phyloP scores from a whole-genome alignment of 2,113 vertebrate species.

The Spea multiplicata region DNA sequence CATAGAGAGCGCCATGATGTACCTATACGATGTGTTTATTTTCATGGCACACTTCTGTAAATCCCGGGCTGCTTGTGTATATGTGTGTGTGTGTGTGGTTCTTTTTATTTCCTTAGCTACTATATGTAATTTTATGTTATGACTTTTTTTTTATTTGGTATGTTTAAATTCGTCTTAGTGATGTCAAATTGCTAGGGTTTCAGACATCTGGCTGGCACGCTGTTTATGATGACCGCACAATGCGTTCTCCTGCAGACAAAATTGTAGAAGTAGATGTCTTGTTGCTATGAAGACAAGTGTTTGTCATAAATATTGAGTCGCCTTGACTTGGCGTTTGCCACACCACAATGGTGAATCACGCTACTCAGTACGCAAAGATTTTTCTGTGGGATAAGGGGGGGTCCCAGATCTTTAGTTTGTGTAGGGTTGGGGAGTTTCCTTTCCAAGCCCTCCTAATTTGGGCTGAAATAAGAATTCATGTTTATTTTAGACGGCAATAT shows the following conservation, averaged over 20 bases:
- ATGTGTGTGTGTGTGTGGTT: no score
- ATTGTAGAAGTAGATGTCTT: not conserved
- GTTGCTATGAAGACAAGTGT: not conserved
- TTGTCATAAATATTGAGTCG: slow-evolving; percentile 24
- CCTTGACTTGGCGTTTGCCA: not conserved
- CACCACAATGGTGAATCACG: not conserved
- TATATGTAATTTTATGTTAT: not conserved
- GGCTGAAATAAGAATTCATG: not conserved
- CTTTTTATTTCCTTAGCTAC: not conserved
- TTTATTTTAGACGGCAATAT: slow-evolving; percentile 36
- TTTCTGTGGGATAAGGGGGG: not conserved
- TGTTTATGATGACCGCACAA: no score
- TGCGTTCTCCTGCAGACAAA: no score
- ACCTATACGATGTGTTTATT: no score
- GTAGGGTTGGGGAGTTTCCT: not conserved
- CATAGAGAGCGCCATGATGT: no score
- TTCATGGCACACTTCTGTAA: no score
- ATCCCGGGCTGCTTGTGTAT: not conserved
- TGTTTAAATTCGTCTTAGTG: no score
- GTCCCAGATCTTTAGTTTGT: not conserved
- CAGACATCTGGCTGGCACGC: no score
- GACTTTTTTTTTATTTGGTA: no score
- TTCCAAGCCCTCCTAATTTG: slow-evolving; percentile 25
- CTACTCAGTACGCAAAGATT: not conserved
- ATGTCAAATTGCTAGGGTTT: no score